Percentiles rank a stretch among this genome's conserved stretches.
Conservation (phyloP, 2,888 invertebrate genomes). For the Unio pictorum region DNA sequence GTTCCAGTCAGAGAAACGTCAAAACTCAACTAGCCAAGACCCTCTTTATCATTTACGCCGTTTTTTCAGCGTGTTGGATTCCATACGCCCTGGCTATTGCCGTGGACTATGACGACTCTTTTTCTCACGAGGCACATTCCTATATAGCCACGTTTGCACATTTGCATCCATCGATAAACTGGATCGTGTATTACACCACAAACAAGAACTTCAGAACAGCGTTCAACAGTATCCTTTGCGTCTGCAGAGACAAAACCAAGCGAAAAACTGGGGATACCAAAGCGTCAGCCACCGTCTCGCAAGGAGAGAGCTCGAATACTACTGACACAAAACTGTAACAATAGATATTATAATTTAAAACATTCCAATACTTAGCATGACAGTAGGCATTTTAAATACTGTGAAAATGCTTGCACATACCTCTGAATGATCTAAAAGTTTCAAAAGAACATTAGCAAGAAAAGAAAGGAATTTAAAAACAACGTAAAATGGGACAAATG, state of each 20-base stretch:
- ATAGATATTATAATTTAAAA: too few species aligned
- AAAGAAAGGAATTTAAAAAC: too few species aligned
- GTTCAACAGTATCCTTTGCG: not conserved
- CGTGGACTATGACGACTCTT: slow-evolving; percentile 23
- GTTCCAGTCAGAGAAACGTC: not conserved
- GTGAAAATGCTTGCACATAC: too few species aligned
- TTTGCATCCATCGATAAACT: slow-evolving; percentile 8
- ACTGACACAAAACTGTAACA: too few species aligned
- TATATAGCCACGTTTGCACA: slow-evolving; percentile 7
- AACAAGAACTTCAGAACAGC: slow-evolving; percentile 7
- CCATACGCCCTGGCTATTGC: slow-evolving; percentile 30
- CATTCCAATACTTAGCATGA: too few species aligned
- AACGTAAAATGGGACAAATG: too few species aligned
- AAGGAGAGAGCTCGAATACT: too few species aligned
- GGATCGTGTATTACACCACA: slow-evolving; percentile 8
- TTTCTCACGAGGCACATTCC: slow-evolving; percentile 21
- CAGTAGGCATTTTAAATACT: too few species aligned
- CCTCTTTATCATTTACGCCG: slow-evolving; percentile 32
- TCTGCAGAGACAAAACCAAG: slow-evolving; percentile 1
- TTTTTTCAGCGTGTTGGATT: slow-evolving; percentile 28
- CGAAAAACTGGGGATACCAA: too few species aligned
- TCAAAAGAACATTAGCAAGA: too few species aligned
- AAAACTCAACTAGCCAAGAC: slow-evolving; percentile 14
- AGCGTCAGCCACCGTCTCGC: too few species aligned
- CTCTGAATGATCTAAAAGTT: too few species aligned